These are phyloP conservation scores for Candoia aspera DNA, from an alignment of 2,113 vertebrate genomes.

Conservation along the genomic window DNA sequence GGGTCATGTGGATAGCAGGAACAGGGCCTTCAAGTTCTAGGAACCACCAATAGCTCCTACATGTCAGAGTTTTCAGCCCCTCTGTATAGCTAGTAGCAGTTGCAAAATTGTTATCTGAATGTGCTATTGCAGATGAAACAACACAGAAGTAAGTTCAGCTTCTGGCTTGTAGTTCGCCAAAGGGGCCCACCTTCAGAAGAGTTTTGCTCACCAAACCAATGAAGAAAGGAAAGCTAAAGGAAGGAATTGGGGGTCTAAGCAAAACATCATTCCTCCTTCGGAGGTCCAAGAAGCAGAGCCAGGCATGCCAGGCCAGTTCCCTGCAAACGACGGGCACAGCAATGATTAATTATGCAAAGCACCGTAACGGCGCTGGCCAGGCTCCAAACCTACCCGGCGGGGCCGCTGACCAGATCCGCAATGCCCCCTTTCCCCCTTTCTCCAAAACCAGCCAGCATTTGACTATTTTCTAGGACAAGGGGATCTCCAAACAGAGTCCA, in stretches of 20 bases:
- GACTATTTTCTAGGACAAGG: too few species aligned
- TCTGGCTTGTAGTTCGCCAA: not conserved
- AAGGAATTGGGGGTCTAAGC: not conserved
- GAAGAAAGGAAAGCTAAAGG: not conserved
- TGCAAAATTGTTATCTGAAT: not conserved
- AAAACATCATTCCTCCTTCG: not conserved
- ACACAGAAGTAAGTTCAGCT: not conserved
- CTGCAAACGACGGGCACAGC: not conserved
- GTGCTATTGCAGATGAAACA: not conserved
- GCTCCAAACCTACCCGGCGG: not conserved
- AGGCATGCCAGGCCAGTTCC: too few species aligned
- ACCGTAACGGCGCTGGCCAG: not conserved
- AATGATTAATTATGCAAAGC: not conserved
- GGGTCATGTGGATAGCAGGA: not conserved
- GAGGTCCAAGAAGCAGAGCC: not conserved
- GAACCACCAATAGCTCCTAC: not conserved
- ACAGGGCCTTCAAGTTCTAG: not conserved
- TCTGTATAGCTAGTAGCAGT: not conserved
- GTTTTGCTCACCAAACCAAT: not conserved
- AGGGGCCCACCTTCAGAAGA: not conserved
- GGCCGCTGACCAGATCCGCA: not conserved
- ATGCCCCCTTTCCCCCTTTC: conserved; percentile 36
- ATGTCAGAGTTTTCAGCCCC: not conserved
- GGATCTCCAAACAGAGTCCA: too few species aligned
- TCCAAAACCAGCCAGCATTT: too few species aligned